Conservation (phyloP, 2,113 vertebrate genomes). For the Pipra filicauda region DNA sequence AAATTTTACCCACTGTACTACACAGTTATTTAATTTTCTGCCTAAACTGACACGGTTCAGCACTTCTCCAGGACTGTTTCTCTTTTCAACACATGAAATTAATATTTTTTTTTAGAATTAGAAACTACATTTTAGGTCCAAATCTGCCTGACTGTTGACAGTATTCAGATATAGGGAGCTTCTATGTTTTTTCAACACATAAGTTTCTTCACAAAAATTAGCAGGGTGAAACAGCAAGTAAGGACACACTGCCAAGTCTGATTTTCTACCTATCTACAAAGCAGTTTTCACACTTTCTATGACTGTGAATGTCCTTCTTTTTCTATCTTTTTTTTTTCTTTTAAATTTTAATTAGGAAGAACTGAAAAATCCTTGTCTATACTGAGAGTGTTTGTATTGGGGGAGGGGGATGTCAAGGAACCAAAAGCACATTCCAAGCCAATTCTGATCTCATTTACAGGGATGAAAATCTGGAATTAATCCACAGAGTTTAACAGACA, state of each 20-base stretch:
- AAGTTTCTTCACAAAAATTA: slow-evolving; percentile 56
- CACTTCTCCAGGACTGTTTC: neutral
- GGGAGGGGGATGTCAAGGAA: neutral
- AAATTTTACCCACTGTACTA: neutral
- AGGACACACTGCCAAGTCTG: slow-evolving; percentile 21
- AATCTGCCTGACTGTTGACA: slow-evolving; percentile 13
- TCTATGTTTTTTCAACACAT: slow-evolving; percentile 47
- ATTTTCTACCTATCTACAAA: slow-evolving; percentile 51
- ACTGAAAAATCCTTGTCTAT: slow-evolving; percentile 15
- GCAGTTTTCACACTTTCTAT: slow-evolving; percentile 34
- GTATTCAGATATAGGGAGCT: slow-evolving; percentile 11
- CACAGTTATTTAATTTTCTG: neutral
- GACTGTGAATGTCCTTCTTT: slow-evolving; percentile 15
- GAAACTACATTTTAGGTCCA: slow-evolving; percentile 2
- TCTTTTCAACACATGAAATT: neutral
- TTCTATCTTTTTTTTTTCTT: neutral
- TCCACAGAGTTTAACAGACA: slow-evolving; percentile 25
- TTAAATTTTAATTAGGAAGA: slow-evolving; percentile 15
- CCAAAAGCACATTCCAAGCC: slow-evolving; percentile 31
- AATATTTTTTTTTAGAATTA: neutral
- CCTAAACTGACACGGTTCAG: neutral
- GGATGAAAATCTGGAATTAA: slow-evolving; percentile 47
- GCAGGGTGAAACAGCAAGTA: slow-evolving; percentile 35
- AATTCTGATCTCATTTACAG: slow-evolving; percentile 45
- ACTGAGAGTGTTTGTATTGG: neutral